Percentiles rank a stretch among this genome's conserved stretches.
These are phyloP conservation scores for Bhutanitis thaidina DNA, from an alignment of 2,888 invertebrate genomes.

Conservation along the genomic window DNA sequence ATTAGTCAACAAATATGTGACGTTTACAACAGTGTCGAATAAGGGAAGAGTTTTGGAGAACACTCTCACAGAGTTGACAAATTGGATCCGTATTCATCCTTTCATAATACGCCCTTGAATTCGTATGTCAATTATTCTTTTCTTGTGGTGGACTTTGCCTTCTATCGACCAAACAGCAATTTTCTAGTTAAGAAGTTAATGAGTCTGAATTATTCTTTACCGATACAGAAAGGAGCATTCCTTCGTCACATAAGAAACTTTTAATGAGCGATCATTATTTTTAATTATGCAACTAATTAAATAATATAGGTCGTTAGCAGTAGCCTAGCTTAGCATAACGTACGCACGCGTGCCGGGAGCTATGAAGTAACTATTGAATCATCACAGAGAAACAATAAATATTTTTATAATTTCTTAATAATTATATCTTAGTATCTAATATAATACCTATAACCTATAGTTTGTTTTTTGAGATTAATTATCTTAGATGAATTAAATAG, in stretches of 20 bases:
- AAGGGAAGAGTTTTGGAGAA: background rate
- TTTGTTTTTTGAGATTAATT: no score
- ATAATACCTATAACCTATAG: no score
- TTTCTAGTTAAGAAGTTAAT: slow-evolving; percentile 17
- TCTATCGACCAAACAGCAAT: slow-evolving; percentile 15
- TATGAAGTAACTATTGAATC: no score
- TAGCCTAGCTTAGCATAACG: background rate
- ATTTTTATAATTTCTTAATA: no score
- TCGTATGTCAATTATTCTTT: slow-evolving; percentile 18
- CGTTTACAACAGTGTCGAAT: no score
- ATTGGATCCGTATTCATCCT: slow-evolving; percentile 8
- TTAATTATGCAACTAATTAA: slow-evolving; percentile 1
- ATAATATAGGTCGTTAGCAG: slow-evolving; percentile 11
- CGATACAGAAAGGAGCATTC: background rate
- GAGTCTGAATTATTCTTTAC: background rate
- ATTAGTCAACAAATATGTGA: no score
- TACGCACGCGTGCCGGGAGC: no score
- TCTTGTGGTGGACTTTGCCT: slow-evolving; percentile 16
- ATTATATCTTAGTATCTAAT: no score
- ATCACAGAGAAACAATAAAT: no score
- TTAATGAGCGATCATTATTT: slow-evolving; percentile 3
- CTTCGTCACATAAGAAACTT: background rate
- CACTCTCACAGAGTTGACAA: slow-evolving; percentile 8
- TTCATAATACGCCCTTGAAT: slow-evolving; percentile 19
- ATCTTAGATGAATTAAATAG: no score